Evolutionary conservation across 1,140 invertebrate species (phyloP), one percentile per base, ranked within the genome.

Genomic region (Phthorimaea operculella): DNA sequence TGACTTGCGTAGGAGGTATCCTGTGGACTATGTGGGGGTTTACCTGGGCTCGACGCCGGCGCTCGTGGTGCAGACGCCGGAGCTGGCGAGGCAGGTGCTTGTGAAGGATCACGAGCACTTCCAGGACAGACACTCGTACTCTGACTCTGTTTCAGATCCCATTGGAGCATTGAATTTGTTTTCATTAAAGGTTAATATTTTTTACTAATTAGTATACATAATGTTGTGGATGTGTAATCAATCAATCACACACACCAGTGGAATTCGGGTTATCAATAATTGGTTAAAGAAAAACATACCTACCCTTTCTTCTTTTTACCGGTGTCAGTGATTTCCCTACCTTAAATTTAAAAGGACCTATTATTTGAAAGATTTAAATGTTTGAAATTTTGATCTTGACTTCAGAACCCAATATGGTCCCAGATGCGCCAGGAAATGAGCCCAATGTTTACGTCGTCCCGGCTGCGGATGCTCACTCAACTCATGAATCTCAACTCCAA

Each of bases 101-200:
- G 68, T 70, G 7, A 76, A 72, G 39, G 76, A 78, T 54, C 67
- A 62, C 45, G 68, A 70, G 4, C 59, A 71, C 59, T 79, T 79
- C 54, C 64, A 74, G 59, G 64, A 81, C 47, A 66, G 78, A 60
- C 69, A 62, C 57, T 45, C 68, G 39, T 76, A 73, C 50, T 57
- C 50, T 6, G 18, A 62, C 17, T 51, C 60, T n/a, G 52, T 59
- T n/a, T 63, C 68, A 4, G 76, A 81, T 55, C 72, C 75, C n/a
- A 56, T 81, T 14, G 78, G 76, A 10, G 67, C 73, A 4, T 60
- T 79, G 21, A 79, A 81, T 60, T 62, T 81, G 33, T 81, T 81
- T 55, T 70, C 72, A 9, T 52, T 81, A 0, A 81, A 77, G 65
- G 78, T 77, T 28, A 6, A 4, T 4, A 28, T 4, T 28, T 28